A percentile compares a stretch with the other conserved stretches of the same genome.
Evolutionary conservation across 1,140 invertebrate species (phyloP).

Genomic region (Andricus grossulariae): DNA sequence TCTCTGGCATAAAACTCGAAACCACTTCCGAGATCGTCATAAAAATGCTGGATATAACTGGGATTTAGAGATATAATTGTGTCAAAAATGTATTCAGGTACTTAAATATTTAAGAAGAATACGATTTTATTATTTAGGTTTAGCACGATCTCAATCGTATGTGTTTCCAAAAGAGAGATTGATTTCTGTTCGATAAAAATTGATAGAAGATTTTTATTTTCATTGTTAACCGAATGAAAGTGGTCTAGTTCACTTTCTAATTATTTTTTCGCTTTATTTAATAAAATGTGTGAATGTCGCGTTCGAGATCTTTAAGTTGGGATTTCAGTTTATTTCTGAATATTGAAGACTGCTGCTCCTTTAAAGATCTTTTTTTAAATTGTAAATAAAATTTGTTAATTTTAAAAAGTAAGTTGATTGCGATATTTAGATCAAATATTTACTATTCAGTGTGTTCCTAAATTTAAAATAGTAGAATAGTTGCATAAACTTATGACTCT

Average conservation of each 20-base stretch:
- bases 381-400: too few species aligned
- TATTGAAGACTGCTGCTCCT: neutral
- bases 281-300: slow-evolving; percentile 22
- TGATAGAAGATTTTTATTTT: neutral
- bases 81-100: slow-evolving; percentile 15
- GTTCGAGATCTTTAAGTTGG: neutral
- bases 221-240: slow-evolving; percentile 21
- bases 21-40: neutral
- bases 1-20: neutral
- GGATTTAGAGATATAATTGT: slow-evolving; percentile 1
- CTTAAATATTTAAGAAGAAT: neutral
- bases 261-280: neutral
- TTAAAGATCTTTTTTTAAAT: neutral
- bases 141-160: neutral
- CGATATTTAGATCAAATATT: too few species aligned
- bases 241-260: slow-evolving; percentile 31
- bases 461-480: too few species aligned
- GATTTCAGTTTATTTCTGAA: neutral
- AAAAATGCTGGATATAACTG: slow-evolving; percentile 2
- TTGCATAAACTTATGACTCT: too few species aligned
- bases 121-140: neutral
- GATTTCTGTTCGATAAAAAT: neutral
- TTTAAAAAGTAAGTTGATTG: too few species aligned
- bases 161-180: neutral
- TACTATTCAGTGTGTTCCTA: too few species aligned